Conservation (phyloP, 2,888 invertebrate genomes). For the Scaptomyza parva region DNA sequence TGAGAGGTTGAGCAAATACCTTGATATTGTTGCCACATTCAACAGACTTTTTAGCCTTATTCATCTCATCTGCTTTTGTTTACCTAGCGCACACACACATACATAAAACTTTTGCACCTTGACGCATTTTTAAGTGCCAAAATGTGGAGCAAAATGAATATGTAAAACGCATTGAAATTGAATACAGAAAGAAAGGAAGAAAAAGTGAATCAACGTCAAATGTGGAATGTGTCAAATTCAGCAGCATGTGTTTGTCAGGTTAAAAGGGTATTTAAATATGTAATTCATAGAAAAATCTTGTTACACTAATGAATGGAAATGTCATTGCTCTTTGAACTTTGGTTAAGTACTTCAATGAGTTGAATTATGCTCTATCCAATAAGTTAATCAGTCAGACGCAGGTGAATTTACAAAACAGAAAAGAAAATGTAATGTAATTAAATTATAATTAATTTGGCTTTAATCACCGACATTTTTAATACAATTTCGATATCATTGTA, state of each 20-base stretch:
- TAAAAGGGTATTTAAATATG: constrained; percentile 46
- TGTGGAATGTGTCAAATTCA: constrained; percentile 45
- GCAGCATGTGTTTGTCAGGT: constrained; percentile 16
- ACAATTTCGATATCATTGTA: constrained; percentile 38
- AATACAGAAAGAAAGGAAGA: constrained; percentile 61
- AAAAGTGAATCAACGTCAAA: constrained; percentile 47
- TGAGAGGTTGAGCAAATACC: constrained; percentile 5
- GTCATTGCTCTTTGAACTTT: neutral
- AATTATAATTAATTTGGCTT: constrained; percentile 68
- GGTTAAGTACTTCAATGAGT: neutral
- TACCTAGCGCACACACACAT: constrained; percentile 33
- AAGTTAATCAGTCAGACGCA: neutral
- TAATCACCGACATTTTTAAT: constrained; percentile 47
- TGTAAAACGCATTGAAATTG: constrained; percentile 68
- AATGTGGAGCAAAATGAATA: constrained; percentile 72
- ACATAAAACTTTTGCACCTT: constrained; percentile 67
- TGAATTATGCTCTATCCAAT: neutral
- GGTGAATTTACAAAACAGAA: neutral
- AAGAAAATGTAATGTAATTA: constrained; percentile 44
- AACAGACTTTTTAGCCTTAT: constrained; percentile 22
- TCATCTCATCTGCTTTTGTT: constrained; percentile 44
- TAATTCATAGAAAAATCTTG: constrained; percentile 34
- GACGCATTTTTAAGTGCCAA: constrained; percentile 72
- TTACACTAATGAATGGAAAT: neutral
- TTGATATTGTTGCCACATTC: constrained; percentile 32